phyloP scores from a whole-genome alignment of 2,888 invertebrate species.

The Aricia artaxerxes region DNA sequence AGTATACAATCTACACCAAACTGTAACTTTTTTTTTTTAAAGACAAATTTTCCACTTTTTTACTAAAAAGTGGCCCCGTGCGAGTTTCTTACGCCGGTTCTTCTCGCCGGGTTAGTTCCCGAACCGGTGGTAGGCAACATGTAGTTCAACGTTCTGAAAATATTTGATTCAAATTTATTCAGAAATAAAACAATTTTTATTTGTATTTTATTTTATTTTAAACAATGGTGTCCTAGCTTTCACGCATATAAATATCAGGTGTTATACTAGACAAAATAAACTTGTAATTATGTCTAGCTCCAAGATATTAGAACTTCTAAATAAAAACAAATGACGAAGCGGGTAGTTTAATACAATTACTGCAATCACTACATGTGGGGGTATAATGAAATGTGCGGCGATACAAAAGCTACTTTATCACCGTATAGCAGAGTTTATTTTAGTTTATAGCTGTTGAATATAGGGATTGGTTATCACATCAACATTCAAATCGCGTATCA shows the following conservation, averaged over 20 bases:
- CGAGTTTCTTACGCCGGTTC: no score
- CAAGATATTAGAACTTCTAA: background rate
- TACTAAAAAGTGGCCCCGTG: no score
- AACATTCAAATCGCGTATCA: background rate
- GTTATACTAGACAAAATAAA: background rate
- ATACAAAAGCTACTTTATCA: background rate
- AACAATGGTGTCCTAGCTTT: no score
- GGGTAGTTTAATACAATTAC: slow-evolving; percentile 20
- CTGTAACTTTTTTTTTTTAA: no score
- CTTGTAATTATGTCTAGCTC: slow-evolving; percentile 14
- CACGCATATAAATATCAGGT: background rate
- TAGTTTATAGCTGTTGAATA: background rate
- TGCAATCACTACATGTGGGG: slow-evolving; percentile 5
- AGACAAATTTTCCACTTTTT: no score
- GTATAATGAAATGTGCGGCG: background rate
- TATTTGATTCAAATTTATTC: no score
- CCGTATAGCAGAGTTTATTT: background rate
- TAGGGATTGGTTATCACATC: background rate
- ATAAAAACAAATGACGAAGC: slow-evolving; percentile 22
- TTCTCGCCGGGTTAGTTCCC: no score
- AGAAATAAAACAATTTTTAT: no score
- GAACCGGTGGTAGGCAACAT: no score
- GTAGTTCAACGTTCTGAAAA: no score
- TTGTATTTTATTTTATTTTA: no score
- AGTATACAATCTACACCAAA: no score